Base-by-base conservation (phyloP, 2,113 vertebrate genomes). In the Miniopterus natalensis region DNA sequence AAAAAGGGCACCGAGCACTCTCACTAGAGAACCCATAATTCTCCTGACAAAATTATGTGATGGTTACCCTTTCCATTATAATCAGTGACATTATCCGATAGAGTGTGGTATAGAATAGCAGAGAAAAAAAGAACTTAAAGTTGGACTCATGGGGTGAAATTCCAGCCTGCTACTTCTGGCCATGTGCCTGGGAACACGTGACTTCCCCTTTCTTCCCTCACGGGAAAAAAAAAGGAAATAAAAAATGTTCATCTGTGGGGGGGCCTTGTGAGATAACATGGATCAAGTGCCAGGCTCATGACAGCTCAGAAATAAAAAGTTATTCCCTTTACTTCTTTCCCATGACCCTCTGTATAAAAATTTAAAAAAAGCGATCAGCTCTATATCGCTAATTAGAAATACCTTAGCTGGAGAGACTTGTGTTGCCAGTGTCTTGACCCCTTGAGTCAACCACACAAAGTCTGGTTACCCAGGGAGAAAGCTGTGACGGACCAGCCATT, bases 271-370 rank as follows among this genome's bases (percentile, higher is more conserved):
- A 87, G n/a, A 55, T 70, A 40, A 40, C 8, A 5, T 13, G 31
- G n/a, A 14, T 25, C 53, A 84, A 70, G 7, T 31, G 12, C 7
- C 88, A 95, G 61, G n/a, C 1, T 27, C 1, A 36, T 9, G 79
- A 70, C 14, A 55, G 55, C 17, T 92, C 86, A n/a, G 18, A 78
- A 78, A 84, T 77, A 87, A 73, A 86, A 71, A n/a, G 31, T 71
- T 27, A 17, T 40, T 78, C 27, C n/a, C 20, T 65, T 93, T 47
- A 36, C 29, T 42, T 73, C 18, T 68, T 91, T 84, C 8, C 10
- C 51, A 47, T 53, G 31, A 49, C 20, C 15, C 2, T 95, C n/a
- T 53, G 5, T 20, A 66, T 68, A 80, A 59, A 80, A 45, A 29
- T n/a, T 5, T 31, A 42, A 59, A 40, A 80, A 88, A 47, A 73